Base-by-base conservation (phyloP, 2,888 invertebrate species). In the Archips crataeganus region DNA sequence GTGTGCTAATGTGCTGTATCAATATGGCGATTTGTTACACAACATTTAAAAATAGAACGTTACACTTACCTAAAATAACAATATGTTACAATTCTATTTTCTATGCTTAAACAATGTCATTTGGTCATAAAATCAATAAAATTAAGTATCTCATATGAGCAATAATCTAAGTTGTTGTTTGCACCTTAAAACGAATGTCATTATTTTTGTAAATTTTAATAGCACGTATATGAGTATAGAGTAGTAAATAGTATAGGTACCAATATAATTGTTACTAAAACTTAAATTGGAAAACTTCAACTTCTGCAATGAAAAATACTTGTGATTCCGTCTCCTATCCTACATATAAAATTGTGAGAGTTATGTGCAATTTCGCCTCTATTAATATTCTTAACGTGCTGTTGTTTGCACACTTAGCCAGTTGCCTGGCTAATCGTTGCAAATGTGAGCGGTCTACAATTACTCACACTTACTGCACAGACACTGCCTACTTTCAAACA, bases 111-210 rank as follows among this genome's bases (percentile, higher is more conserved):
- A 47, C 13, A 72, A 74, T 57, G 66, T 45, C 13, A 63, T 74
- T 74, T 74, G 74, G 71, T 71, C 71, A 62, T 60, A 57, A 61
- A 54, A 66, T 51, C 57, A 51, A 60, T 65, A 45, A 39, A 71
- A 74, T 57, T 74, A 73, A 73, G 63, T 69, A 70, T 67, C 61
- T 15, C 10, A 45, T 34, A 47, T 67, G 51, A 57, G 70, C 71
- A 59, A 15, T 62, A 42, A 23, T 42, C 70, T 62, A 74, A 69
- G 42, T 6, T 61, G 11, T 45, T 62, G 45, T 34, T 49, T 49
- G 64, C 47, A 32, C 47, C 64, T 42, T 45, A 63, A 45, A 64
- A n/a, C 49, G 23, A 64, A 45, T 49, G 32, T 13, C 23, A 32
- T 23, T 57, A 11, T 57, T 10, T 54, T 10, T 11, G 11, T 32